These are phyloP conservation scores for Zaprionus tsacasi DNA, from an alignment of 1,140 invertebrate species.

Conservation along the genomic window DNA sequence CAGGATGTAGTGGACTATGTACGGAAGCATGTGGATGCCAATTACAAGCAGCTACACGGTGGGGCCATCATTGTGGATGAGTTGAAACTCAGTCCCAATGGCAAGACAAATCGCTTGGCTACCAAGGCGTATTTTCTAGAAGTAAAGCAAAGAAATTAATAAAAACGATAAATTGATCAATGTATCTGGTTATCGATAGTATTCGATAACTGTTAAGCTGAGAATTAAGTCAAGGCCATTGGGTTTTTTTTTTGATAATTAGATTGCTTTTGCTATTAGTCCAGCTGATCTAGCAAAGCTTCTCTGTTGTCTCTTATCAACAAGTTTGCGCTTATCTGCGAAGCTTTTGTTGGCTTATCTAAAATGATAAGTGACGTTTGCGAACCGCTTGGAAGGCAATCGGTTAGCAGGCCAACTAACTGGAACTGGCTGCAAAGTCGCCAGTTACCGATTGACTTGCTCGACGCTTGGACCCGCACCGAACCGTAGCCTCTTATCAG, in stretches of 20 bases:
- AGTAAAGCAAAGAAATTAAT: constrained; percentile 33
- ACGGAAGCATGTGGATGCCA: constrained; percentile 31
- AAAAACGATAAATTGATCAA: neutral
- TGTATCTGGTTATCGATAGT: no score
- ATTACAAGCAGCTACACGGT: constrained; percentile 78
- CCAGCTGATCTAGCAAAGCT: constrained; percentile 28
- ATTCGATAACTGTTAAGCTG: neutral
- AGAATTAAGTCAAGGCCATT: constrained; percentile 24
- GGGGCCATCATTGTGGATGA: constrained; percentile 84
- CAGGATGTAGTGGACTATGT: constrained; percentile 68
- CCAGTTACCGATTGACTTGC: constrained; percentile 59
- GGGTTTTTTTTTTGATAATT: constrained; percentile 3
- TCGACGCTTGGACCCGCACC: constrained; percentile 38
- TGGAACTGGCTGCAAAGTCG: constrained; percentile 19
- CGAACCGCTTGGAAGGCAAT: constrained; percentile 53
- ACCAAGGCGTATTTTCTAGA: constrained; percentile 62
- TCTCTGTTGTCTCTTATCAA: constrained; percentile 30
- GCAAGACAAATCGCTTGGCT: constrained; percentile 62
- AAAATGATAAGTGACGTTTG: constrained; percentile 56
- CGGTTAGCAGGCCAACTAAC: constrained; percentile 38
- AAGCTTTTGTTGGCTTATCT: constrained; percentile 7
- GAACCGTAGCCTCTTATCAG: constrained; percentile 57
- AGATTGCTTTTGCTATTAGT: neutral
- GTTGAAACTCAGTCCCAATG: constrained; percentile 72
- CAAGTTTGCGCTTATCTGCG: constrained; percentile 18